Percentiles rank a stretch among this genome's conserved stretches.
phyloP scores from a whole-genome alignment of 2,888 invertebrate genomes.

The Synergus gifuensis region DNA sequence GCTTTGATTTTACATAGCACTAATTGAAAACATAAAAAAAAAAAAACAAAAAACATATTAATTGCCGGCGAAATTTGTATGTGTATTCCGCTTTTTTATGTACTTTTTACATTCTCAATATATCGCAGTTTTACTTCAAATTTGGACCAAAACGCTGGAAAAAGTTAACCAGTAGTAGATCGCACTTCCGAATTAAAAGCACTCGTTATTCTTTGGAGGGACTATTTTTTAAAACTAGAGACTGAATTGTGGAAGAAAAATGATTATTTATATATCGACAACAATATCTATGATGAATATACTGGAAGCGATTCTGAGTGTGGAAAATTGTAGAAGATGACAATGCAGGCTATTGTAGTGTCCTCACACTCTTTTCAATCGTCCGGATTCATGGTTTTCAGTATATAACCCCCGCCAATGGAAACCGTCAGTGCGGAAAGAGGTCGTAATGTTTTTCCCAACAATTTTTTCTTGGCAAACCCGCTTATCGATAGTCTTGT shows the following conservation, averaged over 20 bases:
- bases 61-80: no score
- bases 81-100: no score
- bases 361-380: not conserved
- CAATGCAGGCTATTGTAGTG: constrained; percentile 25
- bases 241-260: not conserved
- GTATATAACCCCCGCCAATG: not conserved
- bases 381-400: not conserved
- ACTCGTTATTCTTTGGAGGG: no score
- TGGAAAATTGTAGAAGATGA: constrained; percentile 27
- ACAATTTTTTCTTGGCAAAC: not conserved
- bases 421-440: not conserved
- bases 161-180: no score
- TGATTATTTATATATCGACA: not conserved
- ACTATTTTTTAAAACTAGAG: not conserved
- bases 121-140: no score
- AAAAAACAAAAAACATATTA: no score
- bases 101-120: no score
- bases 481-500: not conserved
- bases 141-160: no score
- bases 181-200: no score
- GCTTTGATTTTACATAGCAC: no score
- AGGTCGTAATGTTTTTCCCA: not conserved
- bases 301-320: not conserved
- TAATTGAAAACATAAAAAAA: no score
- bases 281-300: constrained; percentile 12